Evolutionary conservation across 2,888 invertebrate species (phyloP).

Genomic region (Sesamia inferens): DNA sequence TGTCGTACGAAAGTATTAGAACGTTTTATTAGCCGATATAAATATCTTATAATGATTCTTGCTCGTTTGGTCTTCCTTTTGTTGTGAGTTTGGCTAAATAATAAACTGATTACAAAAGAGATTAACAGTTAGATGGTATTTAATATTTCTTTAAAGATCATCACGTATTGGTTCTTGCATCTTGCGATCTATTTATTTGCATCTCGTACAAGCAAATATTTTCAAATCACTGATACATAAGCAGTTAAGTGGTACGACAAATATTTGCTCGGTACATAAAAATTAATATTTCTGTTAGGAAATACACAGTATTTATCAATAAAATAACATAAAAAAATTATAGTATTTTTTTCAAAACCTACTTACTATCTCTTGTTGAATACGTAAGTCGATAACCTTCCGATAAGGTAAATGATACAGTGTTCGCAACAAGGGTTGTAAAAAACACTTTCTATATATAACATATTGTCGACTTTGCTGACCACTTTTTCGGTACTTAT

Average conservation of each 20-base stretch:
- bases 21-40: conserved; percentile 68
- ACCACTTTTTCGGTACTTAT: background rate
- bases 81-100: conserved; percentile 18
- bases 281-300: background rate
- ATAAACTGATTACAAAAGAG: background rate
- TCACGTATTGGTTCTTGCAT: background rate
- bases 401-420: conserved; percentile 57
- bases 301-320: conserved; percentile 15
- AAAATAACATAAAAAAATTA: conserved; percentile 35
- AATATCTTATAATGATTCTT: conserved; percentile 50
- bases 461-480: conserved; percentile 6
- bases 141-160: background rate
- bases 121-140: background rate
- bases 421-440: conserved; percentile 49
- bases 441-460: conserved; percentile 6
- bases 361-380: conserved; percentile 59
- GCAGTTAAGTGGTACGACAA: background rate
- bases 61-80: conserved; percentile 53
- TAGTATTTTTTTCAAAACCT: conserved; percentile 29
- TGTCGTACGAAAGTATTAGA: conserved; percentile 65
- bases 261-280: conserved; percentile 15
- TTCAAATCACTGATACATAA: background rate
- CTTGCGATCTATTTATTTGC: background rate
- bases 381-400: conserved; percentile 66
- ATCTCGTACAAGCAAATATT: background rate